Base-by-base conservation (phyloP, 2,797 vertebrate genomes). In the Smutsia gigantea region DNA sequence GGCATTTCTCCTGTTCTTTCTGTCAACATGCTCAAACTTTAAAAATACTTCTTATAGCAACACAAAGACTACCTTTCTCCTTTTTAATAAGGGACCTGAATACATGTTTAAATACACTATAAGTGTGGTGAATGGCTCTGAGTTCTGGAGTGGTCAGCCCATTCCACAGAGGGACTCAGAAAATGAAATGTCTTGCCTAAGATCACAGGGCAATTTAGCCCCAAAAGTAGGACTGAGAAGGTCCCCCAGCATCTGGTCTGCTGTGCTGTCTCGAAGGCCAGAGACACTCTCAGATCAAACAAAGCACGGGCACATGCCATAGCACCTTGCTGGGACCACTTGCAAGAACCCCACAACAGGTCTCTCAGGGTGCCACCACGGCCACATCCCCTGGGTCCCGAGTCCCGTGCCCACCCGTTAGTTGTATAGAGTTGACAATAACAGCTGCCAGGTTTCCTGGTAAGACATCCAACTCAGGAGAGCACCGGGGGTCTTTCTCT, bases 11-110 rank as follows among this genome's bases (percentile, higher is more conserved):
- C 1, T n/a, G 4, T 31, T 85, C n/a, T 46, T 31, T 49, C 17
- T 68, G 23, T 49, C 46, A 71, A 14, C 13, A 1, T 94, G 79
- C 74, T 98, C 98, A 94, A 97, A 96, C 64, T 94, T 95, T 79
- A 87, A n/a, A 85, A 86, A 95, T 64, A 42, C 68, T 18, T 96
- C 77, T 79, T 96, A 42, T 31, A 87, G 94, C 85, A 93, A 94
- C 23, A n/a, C 31, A 90, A 61, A 25, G 94, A 93, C 88, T 96
- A 79, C 90, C 95, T 84, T 8, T 92, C 37, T 31, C 85, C 49
- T 29, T 95, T 91, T 63, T 91, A 89, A 71, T 37, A 87, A 64
- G 37, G 68, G 84, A 23, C 61, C 89, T 59, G 94, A 96, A 29
- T 93, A 95, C 91, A 69, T 49, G n/a, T 87, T 86, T 90, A 69